Base-by-base conservation (phyloP, 1,140 invertebrate species). In the Antheraea pernyi region DNA sequence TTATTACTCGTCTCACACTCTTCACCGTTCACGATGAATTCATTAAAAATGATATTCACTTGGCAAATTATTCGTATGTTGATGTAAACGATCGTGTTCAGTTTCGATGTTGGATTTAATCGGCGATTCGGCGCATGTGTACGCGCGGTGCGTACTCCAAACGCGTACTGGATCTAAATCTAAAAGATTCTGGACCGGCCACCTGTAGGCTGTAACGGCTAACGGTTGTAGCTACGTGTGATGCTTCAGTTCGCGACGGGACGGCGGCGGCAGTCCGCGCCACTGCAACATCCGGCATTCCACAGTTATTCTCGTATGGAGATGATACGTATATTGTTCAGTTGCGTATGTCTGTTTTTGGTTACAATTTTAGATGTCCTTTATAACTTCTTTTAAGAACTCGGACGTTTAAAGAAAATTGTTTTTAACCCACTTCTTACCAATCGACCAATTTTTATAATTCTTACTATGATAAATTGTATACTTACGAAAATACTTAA, bases 201-300 rank as follows among this genome's bases (percentile, higher is more conserved):
- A 69, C 71, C 71, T 73, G 72, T 30, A 30, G 22, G 22, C 22
- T 30, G 22, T 53, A 11, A 53, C 46, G 39, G 19, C 70, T 70
- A 64, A 13, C 46, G 18, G 46, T 67, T 70, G 63, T 59, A 37
- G 19, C 68, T 71, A 66, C 66, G 71, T 42, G 58, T 42, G 36
- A 60, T 66, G 19, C 59, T 70, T 42, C n/a, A 66, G 59, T 63
- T 42, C 7, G 39, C 39, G 39, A 9, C 39, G 39, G 39, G 39
- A 2, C 39, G 8, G 39, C 39, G 39, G 39, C 4, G 59, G 19
- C 73, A 60, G 65, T 65, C 46, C 60, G 60, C 13, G 11, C 19
- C 19, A 74, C 66, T 74, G 82, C 85, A 88, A 85, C 81, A 91
- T 91, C 88, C 88, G 88, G 88, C 88, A 91, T 91, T 89, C 88